phyloP scores from a whole-genome alignment of 1,140 invertebrate genomes.

The Rhagoletis zephyria region DNA sequence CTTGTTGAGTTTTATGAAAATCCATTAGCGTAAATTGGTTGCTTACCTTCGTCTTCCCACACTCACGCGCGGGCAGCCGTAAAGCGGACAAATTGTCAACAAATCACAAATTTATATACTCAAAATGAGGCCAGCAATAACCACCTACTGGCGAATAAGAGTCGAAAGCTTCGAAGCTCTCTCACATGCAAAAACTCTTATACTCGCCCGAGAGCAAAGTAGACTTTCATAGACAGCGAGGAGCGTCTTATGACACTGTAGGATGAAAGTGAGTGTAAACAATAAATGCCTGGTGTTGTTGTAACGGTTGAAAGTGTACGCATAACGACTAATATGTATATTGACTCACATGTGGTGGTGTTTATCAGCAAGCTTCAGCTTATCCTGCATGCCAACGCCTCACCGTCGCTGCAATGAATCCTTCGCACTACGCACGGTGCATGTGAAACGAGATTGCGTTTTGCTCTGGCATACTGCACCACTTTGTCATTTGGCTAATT shows the following conservation, averaged over 20 bases:
- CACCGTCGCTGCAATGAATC: neutral
- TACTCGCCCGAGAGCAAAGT: neutral
- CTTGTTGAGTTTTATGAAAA: slow-evolving; percentile 28
- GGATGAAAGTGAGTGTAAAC: neutral
- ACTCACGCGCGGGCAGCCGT: neutral
- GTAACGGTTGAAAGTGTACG: neutral
- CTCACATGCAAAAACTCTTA: neutral
- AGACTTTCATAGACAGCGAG: neutral
- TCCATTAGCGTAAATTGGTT: slow-evolving; percentile 41
- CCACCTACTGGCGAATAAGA: neutral
- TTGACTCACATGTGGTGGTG: slow-evolving; percentile 22
- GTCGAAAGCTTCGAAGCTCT: slow-evolving; percentile 1
- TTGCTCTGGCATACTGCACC: neutral
- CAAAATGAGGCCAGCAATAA: neutral
- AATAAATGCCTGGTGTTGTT: neutral
- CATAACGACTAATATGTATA: neutral
- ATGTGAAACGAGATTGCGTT: neutral
- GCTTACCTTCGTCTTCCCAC: neutral
- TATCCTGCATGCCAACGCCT: neutral
- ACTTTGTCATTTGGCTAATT: slow-evolving; percentile 17
- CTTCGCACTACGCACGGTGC: neutral
- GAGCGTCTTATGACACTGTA: neutral
- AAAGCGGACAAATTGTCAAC: slow-evolving; percentile 38
- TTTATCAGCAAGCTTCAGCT: neutral
- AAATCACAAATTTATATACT: slow-evolving; percentile 38